These are phyloP conservation scores for Pantherophis vulpinus DNA, from an alignment of 2,797 vertebrate genomes.

Conservation along the genomic window DNA sequence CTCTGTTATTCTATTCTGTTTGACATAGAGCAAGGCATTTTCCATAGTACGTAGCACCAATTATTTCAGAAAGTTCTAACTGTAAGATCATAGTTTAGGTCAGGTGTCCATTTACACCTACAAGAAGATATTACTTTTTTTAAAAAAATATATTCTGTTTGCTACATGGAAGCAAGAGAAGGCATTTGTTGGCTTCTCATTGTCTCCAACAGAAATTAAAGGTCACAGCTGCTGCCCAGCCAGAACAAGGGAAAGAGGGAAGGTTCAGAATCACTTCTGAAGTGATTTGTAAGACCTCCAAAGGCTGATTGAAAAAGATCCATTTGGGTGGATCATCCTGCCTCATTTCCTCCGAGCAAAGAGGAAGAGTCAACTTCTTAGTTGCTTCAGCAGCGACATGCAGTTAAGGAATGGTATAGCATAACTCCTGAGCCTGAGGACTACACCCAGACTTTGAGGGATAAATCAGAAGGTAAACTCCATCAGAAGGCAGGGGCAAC, in stretches of 20 bases:
- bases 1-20: neutral
- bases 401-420: neutral
- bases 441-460: neutral
- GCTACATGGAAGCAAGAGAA: neutral
- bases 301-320: neutral
- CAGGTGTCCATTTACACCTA: neutral
- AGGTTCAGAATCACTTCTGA: conserved; percentile 17
- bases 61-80: neutral
- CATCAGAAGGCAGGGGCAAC: neutral
- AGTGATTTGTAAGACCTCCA: conserved; percentile 21
- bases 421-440: neutral
- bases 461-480: neutral
- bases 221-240: neutral
- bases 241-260: conserved; percentile 15
- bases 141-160: neutral
- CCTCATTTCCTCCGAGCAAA: conserved; percentile 2
- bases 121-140: neutral
- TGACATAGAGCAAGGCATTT: conserved; percentile 10
- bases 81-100: neutral
- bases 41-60: neutral
- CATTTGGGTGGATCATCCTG: neutral
- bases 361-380: neutral
- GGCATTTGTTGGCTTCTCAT: neutral
- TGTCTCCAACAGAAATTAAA: neutral
- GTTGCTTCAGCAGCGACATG: neutral